Evolutionary conservation across 1,140 invertebrate genomes (phyloP).

Genomic region (Ceratina calcarata): DNA sequence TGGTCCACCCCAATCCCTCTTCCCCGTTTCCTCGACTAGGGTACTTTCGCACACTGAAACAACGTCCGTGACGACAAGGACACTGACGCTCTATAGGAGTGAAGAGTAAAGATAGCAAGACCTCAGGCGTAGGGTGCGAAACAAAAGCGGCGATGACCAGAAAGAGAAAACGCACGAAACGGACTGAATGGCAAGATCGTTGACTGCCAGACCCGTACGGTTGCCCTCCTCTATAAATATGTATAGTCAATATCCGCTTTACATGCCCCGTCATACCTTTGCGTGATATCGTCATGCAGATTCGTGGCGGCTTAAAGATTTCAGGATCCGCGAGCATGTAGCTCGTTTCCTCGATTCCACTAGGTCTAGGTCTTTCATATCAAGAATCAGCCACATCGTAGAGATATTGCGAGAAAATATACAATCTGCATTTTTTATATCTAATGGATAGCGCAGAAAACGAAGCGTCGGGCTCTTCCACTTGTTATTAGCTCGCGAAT

Average conservation of each 20-base stretch:
- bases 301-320: constrained; percentile 50
- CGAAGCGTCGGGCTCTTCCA: constrained; percentile 65
- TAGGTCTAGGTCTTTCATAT: constrained; percentile 66
- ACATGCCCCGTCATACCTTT: constrained; percentile 70
- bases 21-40: background rate
- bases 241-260: constrained; percentile 77
- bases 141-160: constrained; percentile 46
- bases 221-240: constrained; percentile 72
- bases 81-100: background rate
- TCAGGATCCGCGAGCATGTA: constrained; percentile 27
- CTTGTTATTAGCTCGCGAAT: constrained; percentile 48
- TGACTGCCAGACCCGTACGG: constrained; percentile 32
- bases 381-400: constrained; percentile 52
- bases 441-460: no score
- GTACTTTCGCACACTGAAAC: constrained; percentile 32
- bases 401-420: constrained; percentile 74
- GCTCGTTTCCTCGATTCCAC: constrained; percentile 18
- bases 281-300: constrained; percentile 70
- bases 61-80: constrained; percentile 27
- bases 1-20: constrained; percentile 5
- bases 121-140: constrained; percentile 25
- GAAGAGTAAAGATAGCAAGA: background rate
- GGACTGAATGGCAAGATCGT: constrained; percentile 48
- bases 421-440: constrained; percentile 77
- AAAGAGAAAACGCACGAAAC: constrained; percentile 38